Percentiles rank a stretch among this genome's conserved stretches.
Conservation (phyloP, 2,113 vertebrate species). For the Suncus etruscus region DNA sequence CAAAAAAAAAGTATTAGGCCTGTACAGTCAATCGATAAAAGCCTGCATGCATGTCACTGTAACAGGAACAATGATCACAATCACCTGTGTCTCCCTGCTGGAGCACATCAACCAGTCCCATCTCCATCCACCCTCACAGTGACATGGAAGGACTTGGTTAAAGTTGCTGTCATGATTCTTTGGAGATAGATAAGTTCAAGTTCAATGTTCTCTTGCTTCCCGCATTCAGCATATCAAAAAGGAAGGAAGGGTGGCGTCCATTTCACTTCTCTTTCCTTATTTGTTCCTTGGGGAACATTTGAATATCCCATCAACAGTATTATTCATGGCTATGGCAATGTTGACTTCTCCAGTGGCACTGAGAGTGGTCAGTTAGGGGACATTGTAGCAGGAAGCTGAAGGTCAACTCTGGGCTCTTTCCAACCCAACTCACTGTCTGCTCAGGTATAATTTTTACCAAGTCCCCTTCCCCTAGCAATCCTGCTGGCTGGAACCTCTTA, state of each 20-base stretch:
- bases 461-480: neutral
- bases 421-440: neutral
- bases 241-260: neutral
- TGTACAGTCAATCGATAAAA: too few species aligned
- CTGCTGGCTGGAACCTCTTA: neutral
- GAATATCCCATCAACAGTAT: neutral
- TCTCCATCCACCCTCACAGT: neutral
- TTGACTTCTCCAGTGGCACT: neutral
- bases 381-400: neutral
- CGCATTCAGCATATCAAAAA: neutral
- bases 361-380: neutral
- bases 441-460: neutral
- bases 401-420: neutral
- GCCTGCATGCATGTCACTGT: neutral
- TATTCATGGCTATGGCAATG: neutral
- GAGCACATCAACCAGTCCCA: too few species aligned
- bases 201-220: neutral
- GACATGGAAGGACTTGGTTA: neutral
- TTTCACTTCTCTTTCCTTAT: neutral
- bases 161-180: neutral
- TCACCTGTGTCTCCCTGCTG: neutral
- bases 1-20: neutral
- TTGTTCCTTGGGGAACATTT: neutral
- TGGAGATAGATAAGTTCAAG: neutral
- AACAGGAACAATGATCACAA: neutral